phyloP scores from a whole-genome alignment of 2,797 vertebrate genomes.

The Paedocypris micromegethes region DNA sequence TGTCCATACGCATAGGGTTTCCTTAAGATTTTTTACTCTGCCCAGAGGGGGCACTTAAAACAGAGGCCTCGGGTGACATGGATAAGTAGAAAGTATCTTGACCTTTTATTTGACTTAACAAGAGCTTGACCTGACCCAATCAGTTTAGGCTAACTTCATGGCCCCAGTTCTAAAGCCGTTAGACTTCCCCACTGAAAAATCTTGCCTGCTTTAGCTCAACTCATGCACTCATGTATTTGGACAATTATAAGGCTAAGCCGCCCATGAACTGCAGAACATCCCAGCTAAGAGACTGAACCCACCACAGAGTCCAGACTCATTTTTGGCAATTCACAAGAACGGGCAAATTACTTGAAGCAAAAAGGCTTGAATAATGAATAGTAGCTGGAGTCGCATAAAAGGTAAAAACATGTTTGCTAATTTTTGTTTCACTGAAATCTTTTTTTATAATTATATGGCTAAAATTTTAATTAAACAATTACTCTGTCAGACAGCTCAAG shows the following conservation, averaged over 20 bases:
- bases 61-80: constrained; percentile 50
- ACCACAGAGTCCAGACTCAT: constrained; percentile 45
- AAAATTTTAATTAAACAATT: no score
- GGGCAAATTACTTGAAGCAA: no score
- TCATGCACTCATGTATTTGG: constrained; percentile 41
- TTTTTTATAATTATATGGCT: no score
- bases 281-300: constrained; percentile 42
- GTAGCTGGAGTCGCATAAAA: no score
- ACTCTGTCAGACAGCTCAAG: no score
- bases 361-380: no score
- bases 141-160: constrained; percentile 50
- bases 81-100: constrained; percentile 54
- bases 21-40: constrained; percentile 48
- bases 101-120: constrained; percentile 55
- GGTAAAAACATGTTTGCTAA: no score
- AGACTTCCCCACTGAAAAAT: constrained; percentile 45
- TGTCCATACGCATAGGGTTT: constrained; percentile 48
- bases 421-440: no score
- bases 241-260: constrained; percentile 48
- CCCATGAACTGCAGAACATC: constrained; percentile 41
- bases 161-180: constrained; percentile 41
- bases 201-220: constrained; percentile 43
- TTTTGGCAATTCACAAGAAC: constrained; percentile 1
- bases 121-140: constrained; percentile 56
- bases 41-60: constrained; percentile 49